Evolutionary conservation across 2,888 invertebrate genomes (phyloP), one percentile per base, ranked within the genome.

Genomic region (Pyrocoelia pectoralis): DNA sequence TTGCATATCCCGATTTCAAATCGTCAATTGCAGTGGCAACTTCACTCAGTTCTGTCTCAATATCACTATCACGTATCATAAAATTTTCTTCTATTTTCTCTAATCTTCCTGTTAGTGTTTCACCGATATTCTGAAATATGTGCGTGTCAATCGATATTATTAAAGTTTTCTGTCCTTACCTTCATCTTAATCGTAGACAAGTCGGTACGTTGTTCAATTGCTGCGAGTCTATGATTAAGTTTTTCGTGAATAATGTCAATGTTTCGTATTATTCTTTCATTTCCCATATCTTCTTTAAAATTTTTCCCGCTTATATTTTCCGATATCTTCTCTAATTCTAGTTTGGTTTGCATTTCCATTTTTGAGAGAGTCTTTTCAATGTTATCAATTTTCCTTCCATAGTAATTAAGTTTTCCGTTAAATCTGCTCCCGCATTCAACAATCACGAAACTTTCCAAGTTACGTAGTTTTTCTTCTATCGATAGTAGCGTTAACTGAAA

Each of bases 161-260:
- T 24, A 24, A 24, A n/a, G n/a, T n/a, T n/a, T n/a, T n/a, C n/a
- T n/a, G n/a, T n/a, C n/a, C 50, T 69, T 70, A 82, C 83, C 75
- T 81, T 80, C 9, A 82, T 64, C 75, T 81, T 82, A 29, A 73
- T 74, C 17, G 77, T 72, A 29, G 68, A 70, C 46, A 73, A 69
- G 40, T 83, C 83, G 2, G 79, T 66, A 64, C 80, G 79, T 50
- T 76, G 74, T 55, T 83, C 83, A 52, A 81, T 73, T 67, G 78
- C 80, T 14, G 74, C 74, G 41, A 83, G 61, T 64, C 78, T 75
- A 61, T 82, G 80, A 50, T 76, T 78, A 15, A 83, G 70, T 53
- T 82, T 74, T 54, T 84, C 83, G 61, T 81, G 82, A 28, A 77
- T 72, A 1, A 76, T 72, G 65, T 83, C 83, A n/a, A 83, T 72